Base-by-base conservation (phyloP, 2,888 invertebrate species). In the Dryobotodes eremita region DNA sequence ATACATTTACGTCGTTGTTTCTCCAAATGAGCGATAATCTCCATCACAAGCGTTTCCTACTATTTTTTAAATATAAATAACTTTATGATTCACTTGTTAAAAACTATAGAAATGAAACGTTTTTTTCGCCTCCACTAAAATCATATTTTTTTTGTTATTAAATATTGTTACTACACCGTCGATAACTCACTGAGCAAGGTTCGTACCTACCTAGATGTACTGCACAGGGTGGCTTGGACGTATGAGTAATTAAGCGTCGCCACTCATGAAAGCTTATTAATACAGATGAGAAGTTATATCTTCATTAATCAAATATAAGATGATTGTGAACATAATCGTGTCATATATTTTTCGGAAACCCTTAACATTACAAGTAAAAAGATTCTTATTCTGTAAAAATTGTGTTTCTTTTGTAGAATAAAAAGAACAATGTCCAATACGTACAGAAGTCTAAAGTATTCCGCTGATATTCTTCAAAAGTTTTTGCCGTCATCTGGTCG, bases 401-500 rank as follows among this genome's bases (percentile, higher is more conserved):
- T 36, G 4, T 31, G 42, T 57, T 17, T 64, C 20, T 76, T 66
- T 68, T 23, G 23, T 20, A 48, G 36, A 71, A 57, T 46, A 46
- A 80, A 42, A 59, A 6, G 2, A 36, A 31, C 42, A n/a, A 59
- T 46, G 4, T 23, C 26, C 36, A 70, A 70, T 42, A 65, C 17
- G 20, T 0, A 50, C n/a, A 61, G 31, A 55, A 53, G 48, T 80
- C n/a, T 20, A 20, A 74, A 82, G 36, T 59, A 59, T 74, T 65
- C 53, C 4, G 68, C 74, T 71, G 75, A 80, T 68, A 59, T 62
- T 48, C 68, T 75, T 73, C 46, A 75, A 46, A 77, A 79, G 79
- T 75, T 85, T 80, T 84, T 82, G 66, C 73, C 83, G 77, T 71
- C 73, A 72, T 79, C 71, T 79, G 78, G 55, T 26, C 36, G 17